phyloP scores from a whole-genome alignment of 1,140 invertebrate species.

The Asobara japonica region DNA sequence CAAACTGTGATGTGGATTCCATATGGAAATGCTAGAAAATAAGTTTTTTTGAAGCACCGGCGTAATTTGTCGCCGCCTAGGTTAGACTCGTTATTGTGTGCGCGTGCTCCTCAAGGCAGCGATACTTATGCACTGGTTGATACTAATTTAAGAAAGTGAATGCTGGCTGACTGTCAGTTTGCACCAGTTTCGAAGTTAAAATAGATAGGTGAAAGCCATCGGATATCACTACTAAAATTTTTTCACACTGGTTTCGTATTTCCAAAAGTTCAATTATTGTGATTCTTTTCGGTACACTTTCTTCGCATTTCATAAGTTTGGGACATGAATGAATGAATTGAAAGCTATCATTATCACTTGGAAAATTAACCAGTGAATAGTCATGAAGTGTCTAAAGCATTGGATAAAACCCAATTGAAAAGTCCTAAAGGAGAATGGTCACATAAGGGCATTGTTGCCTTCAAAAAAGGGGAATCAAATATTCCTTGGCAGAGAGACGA shows the following conservation, averaged over 20 bases:
- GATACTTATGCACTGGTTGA: slow-evolving; percentile 41
- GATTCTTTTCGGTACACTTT: background rate
- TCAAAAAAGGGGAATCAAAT: slow-evolving; percentile 39
- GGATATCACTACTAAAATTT: slow-evolving; percentile 24
- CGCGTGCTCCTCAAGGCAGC: slow-evolving; percentile 48
- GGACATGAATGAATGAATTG: background rate
- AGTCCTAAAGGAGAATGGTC: background rate
- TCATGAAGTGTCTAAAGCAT: background rate
- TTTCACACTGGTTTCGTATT: background rate
- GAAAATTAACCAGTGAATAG: background rate
- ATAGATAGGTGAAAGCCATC: slow-evolving; percentile 62
- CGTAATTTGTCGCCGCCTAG: background rate
- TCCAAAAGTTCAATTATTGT: background rate
- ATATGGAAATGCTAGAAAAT: too few species aligned
- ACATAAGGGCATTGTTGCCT: slow-evolving; percentile 19
- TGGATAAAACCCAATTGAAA: background rate
- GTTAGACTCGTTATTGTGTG: slow-evolving; percentile 29
- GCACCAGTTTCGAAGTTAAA: slow-evolving; percentile 63
- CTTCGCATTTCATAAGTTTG: too few species aligned
- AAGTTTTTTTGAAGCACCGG: background rate
- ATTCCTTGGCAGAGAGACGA: slow-evolving; percentile 52
- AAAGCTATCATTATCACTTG: background rate
- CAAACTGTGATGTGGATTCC: too few species aligned
- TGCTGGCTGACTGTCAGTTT: slow-evolving; percentile 54
- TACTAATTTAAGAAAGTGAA: slow-evolving; percentile 65